Conservation (phyloP, 1,140 invertebrate species). For the Drosophila arizonae region DNA sequence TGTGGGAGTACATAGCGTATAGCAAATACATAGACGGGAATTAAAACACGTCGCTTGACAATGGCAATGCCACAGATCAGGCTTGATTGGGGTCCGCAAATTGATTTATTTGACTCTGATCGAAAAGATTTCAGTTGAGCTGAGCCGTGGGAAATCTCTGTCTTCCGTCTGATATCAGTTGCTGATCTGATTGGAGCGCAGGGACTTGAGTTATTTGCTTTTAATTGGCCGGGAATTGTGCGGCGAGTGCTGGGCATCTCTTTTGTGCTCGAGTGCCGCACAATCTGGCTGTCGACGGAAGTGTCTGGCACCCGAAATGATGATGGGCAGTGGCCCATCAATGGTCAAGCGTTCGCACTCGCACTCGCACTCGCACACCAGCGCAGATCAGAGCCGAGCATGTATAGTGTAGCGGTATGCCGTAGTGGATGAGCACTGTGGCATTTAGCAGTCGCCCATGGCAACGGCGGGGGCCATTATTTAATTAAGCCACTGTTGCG, state of each 20-base stretch:
- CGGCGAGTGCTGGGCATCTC: background rate
- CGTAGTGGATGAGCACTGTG: background rate
- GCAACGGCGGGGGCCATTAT: slow-evolving; percentile 61
- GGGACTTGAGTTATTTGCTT: background rate
- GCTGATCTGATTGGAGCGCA: background rate
- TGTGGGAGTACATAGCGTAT: slow-evolving; percentile 1
- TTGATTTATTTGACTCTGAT: background rate
- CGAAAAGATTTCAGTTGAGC: background rate
- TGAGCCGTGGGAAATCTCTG: background rate
- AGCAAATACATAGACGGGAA: background rate
- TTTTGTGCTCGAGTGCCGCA: slow-evolving; percentile 24
- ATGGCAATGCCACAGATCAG: slow-evolving; percentile 19
- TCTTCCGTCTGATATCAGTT: background rate
- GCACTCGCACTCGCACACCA: no score
- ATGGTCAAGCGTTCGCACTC: background rate
- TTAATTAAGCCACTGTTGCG: slow-evolving; percentile 56
- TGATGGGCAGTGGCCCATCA: slow-evolving; percentile 7
- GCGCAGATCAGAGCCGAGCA: no score
- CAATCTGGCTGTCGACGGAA: slow-evolving; percentile 44
- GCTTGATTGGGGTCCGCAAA: slow-evolving; percentile 7
- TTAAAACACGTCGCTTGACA: slow-evolving; percentile 30
- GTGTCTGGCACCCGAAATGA: slow-evolving; percentile 61
- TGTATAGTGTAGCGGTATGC: background rate
- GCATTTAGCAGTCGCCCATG: slow-evolving; percentile 14
- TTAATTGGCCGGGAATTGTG: slow-evolving; percentile 10